phyloP scores from a whole-genome alignment of 2,113 vertebrate species.

The Barbus barbus region DNA sequence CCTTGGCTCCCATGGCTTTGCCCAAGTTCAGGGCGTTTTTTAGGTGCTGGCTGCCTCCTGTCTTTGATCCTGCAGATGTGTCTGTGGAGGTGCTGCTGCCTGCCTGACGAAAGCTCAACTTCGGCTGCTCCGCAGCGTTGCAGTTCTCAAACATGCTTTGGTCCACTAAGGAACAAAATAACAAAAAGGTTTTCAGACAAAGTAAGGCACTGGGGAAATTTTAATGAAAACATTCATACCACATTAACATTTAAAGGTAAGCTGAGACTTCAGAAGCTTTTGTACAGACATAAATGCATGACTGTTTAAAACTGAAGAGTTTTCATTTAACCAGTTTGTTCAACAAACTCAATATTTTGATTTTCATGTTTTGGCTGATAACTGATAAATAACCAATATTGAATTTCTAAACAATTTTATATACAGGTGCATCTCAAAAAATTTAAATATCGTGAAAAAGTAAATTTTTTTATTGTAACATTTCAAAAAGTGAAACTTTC shows the following conservation, averaged over 20 bases:
- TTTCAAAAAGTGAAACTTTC: no score
- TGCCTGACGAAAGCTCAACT: conserved; percentile 63
- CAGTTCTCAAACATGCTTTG: conserved; percentile 95
- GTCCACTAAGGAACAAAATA: conserved; percentile 77
- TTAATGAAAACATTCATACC: no score
- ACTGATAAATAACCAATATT: not conserved
- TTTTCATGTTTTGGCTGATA: not conserved
- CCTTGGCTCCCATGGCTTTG: conserved; percentile 87
- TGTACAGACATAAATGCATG: not conserved
- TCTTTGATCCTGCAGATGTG: conserved; percentile 68
- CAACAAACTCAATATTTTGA: not conserved
- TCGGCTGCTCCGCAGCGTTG: conserved; percentile 74
- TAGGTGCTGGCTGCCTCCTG: conserved; percentile 79
- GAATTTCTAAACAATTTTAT: no score
- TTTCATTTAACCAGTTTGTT: not conserved
- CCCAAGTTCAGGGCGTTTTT: conserved; percentile 81
- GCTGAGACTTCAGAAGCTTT: not conserved
- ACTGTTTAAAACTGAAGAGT: not conserved
- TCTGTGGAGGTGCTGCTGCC: conserved; percentile 60
- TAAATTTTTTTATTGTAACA: no score
- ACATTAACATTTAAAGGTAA: not conserved
- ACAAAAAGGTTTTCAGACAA: not conserved
- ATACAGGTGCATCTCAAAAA: no score
- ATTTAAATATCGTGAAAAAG: no score
- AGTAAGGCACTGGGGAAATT: no score